These are phyloP conservation scores for Temnothorax unifasciatus DNA, from an alignment of 2,888 invertebrate species.

Conservation along the genomic window DNA sequence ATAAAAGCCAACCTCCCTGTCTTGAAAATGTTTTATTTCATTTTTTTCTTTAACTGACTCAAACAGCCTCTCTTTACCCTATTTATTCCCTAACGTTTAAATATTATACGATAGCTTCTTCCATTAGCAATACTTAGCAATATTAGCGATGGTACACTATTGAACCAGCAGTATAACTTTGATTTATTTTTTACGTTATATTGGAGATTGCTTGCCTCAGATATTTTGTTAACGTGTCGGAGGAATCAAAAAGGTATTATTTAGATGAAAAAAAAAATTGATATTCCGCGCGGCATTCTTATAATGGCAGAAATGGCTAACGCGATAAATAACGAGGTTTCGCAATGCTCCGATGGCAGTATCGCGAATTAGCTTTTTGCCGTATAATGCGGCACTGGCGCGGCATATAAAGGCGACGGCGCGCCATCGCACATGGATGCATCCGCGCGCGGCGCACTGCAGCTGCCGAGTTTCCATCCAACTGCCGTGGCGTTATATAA, in stretches of 20 bases:
- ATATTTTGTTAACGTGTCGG: background rate
- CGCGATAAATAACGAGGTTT: constrained; percentile 18
- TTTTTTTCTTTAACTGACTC: no score
- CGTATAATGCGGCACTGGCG: constrained; percentile 35
- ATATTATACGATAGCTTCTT: background rate
- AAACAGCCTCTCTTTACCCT: no score
- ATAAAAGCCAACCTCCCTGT: no score
- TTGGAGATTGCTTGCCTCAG: background rate
- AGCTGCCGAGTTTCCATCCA: constrained; percentile 52
- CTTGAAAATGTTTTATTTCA: no score
- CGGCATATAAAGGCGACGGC: constrained; percentile 24
- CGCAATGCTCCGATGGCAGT: constrained; percentile 14
- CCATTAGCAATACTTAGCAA: background rate
- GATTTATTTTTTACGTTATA: background rate
- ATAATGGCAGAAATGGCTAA: constrained; percentile 4
- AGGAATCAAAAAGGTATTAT: background rate
- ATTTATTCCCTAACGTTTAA: background rate
- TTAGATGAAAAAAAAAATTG: background rate
- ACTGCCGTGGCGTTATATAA: constrained; percentile 62
- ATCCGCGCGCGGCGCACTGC: constrained; percentile 36
- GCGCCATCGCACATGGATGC: constrained; percentile 44
- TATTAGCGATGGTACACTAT: background rate
- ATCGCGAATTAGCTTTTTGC: constrained; percentile 29
- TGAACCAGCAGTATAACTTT: background rate
- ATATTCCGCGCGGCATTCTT: background rate